These are phyloP conservation scores for Trichopoda pennipes DNA, from an alignment of 2,888 invertebrate species.

Conservation along the genomic window DNA sequence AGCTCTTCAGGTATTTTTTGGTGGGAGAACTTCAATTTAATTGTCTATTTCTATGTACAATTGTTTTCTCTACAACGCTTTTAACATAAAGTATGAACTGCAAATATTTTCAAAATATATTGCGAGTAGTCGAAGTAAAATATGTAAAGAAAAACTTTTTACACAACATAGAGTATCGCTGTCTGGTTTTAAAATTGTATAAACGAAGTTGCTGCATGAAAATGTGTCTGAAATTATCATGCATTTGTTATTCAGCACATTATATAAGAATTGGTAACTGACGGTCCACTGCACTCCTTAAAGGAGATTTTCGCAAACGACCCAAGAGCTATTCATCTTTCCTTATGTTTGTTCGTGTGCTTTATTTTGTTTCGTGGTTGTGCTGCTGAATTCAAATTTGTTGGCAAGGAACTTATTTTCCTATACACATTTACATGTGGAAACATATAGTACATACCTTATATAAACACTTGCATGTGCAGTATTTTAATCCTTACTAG, in stretches of 20 bases:
- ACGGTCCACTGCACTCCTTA: conserved; percentile 68
- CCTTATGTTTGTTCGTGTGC: conserved; percentile 40
- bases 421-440: conserved; percentile 1
- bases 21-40: too few species aligned
- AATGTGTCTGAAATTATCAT: conserved; percentile 53
- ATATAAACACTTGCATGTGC: conserved; percentile 11
- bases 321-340: conserved; percentile 58
- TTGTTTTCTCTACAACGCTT: too few species aligned
- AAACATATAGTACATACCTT: neutral
- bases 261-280: conserved; percentile 65
- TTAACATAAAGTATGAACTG: too few species aligned
- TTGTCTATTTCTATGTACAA: too few species aligned
- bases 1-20: too few species aligned
- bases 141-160: too few species aligned
- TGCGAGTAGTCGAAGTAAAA: too few species aligned
- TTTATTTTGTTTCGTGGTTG: conserved; percentile 53
- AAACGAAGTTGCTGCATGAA: too few species aligned
- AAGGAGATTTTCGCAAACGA: conserved; percentile 67
- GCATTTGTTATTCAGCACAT: conserved; percentile 66
- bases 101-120: too few species aligned
- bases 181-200: too few species aligned
- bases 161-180: too few species aligned
- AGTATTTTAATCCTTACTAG: conserved; percentile 35
- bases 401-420: conserved; percentile 59
- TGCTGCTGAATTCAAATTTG: conserved; percentile 60